Base-by-base conservation (phyloP, 2,888 invertebrate species). In the Autographa gamma region DNA sequence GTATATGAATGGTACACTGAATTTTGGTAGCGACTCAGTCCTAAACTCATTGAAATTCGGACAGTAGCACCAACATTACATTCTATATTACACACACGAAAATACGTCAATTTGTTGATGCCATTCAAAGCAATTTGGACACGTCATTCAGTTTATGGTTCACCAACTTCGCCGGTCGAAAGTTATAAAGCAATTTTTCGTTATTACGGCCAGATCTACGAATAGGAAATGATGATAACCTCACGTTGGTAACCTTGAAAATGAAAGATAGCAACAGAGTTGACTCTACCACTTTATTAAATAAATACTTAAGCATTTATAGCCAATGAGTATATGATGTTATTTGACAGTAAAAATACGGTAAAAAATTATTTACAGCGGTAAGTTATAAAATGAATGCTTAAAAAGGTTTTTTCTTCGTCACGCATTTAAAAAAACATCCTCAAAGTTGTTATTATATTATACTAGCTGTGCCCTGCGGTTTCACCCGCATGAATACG, bases 11-110 rank as follows among this genome's bases (percentile, higher is more conserved):
- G 54, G 54, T 84, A 84, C 80, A 82, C 81, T 80, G 83, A 88
- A 89, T 86, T 89, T 89, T 81, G 79, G 81, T 85, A 77, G 80
- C 83, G 86, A 87, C 79, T 82, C 73, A 88, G 88, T 88, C 64
- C 14, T 25, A 4, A 56, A 54, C 11, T 25, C 54, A 25, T 19
- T 25, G 9, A 56, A 13, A 56, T 3, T 54, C 11, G 9, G 9
- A 54, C 54, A 19, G 16, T 5, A 48, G n/a, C 3, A 11, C 38
- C 11, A 38, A 11, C 38, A 38, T 11, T 38, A 38, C 11, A 38
- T 43, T 43, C 13, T 43, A 16, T 43, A 43, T 14, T 43, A 19
- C 9, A 19, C 9, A 54, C 8, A n/a, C 18, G 31, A 54, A 69
- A 48, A 66, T 72, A 38, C 34, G 63, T 70, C 72, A 71, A 65